A percentile compares a stretch with the other conserved stretches of the same genome.
Conservation (phyloP, 2,797 vertebrate species). For the Siniperca obscura region DNA sequence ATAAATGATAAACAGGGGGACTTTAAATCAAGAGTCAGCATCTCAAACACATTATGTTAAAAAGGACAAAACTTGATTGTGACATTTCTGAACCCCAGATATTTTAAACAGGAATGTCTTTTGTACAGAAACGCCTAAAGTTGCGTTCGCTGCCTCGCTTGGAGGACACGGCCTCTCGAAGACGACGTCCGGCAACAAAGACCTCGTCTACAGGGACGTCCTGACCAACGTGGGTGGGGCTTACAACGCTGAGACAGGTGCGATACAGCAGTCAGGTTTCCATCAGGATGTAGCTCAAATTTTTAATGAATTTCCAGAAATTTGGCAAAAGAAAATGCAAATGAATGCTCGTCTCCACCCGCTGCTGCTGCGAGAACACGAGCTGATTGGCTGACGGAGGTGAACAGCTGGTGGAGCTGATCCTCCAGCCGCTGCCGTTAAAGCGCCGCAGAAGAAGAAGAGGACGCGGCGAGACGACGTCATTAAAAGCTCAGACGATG, state of each 20-base stretch:
- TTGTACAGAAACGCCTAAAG: slow-evolving; percentile 54
- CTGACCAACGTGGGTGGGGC: slow-evolving; percentile 74
- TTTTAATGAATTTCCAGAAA: too few relatives aligned
- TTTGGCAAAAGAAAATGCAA: too few relatives aligned
- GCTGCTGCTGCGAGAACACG: too few relatives aligned
- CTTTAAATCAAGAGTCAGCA: too few relatives aligned
- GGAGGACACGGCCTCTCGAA: slow-evolving; percentile 63
- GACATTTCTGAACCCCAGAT: too few relatives aligned
- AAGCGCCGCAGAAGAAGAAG: too few relatives aligned
- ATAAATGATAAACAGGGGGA: background rate
- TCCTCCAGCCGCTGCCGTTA: too few relatives aligned
- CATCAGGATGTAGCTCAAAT: background rate
- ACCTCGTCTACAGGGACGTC: slow-evolving; percentile 68
- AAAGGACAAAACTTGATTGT: background rate
- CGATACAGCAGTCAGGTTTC: background rate
- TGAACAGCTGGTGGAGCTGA: too few relatives aligned
- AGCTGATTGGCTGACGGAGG: too few relatives aligned
- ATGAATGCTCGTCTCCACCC: too few relatives aligned
- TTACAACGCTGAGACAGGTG: slow-evolving; percentile 68
- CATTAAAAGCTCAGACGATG: too few relatives aligned
- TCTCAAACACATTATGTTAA: background rate
- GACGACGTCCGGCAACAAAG: slow-evolving; percentile 6
- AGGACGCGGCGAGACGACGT: too few relatives aligned
- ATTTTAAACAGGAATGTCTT: background rate
- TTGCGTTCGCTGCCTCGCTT: slow-evolving; percentile 74